Conservation (phyloP, 2,113 vertebrate species). For the Chaetops frenatus region DNA sequence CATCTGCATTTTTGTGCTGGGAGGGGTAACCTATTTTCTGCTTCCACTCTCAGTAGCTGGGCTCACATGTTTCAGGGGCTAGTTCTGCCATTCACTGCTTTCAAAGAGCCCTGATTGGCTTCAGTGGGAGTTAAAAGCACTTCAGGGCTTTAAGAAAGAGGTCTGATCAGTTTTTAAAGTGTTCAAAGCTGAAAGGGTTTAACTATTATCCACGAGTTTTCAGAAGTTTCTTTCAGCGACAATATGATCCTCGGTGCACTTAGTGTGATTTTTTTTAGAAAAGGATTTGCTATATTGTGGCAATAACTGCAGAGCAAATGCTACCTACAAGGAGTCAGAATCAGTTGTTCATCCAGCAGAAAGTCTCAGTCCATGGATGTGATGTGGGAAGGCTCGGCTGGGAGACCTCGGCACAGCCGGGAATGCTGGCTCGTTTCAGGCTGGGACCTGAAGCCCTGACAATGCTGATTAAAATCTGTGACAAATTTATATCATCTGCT, state of each 20-base stretch:
- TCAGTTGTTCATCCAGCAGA: slow-evolving; percentile 35
- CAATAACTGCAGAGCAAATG: slow-evolving; percentile 15
- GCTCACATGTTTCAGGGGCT: slow-evolving; percentile 51
- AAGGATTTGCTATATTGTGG: slow-evolving; percentile 32
- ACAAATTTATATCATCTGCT: neutral
- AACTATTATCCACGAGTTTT: slow-evolving; percentile 33
- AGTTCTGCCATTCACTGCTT: slow-evolving; percentile 57
- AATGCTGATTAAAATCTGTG: neutral
- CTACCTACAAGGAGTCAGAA: neutral
- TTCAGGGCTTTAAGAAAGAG: slow-evolving; percentile 62
- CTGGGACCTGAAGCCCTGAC: neutral
- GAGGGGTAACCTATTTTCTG: slow-evolving; percentile 61
- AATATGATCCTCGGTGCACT: neutral
- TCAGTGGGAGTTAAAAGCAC: slow-evolving; percentile 61
- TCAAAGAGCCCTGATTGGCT: slow-evolving; percentile 61
- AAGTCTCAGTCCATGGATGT: neutral
- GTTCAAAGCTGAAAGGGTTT: slow-evolving; percentile 54
- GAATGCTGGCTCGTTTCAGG: neutral
- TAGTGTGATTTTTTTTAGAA: neutral
- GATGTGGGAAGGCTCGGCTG: neutral
- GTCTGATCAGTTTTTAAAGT: slow-evolving; percentile 56
- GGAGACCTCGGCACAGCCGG: neutral
- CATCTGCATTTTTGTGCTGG: slow-evolving; percentile 63
- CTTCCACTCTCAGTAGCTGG: neutral
- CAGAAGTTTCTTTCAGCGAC: slow-evolving; percentile 5